These are phyloP conservation scores for Florisuga fusca DNA, from an alignment of 2,797 vertebrate genomes.

Conservation along the genomic window DNA sequence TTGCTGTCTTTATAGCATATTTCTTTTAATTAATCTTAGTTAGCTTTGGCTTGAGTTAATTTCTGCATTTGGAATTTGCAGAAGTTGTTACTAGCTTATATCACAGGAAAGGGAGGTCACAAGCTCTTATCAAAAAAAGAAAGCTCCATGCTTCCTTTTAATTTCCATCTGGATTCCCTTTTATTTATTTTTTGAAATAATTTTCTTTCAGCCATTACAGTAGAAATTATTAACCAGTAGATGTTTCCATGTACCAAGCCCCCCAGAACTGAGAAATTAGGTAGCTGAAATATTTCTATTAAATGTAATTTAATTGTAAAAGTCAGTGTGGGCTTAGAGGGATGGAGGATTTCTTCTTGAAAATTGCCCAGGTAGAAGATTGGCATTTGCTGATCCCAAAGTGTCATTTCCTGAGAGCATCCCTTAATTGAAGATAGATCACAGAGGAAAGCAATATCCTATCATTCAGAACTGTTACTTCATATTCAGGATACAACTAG, in stretches of 20 bases:
- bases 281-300: conserved; percentile 65
- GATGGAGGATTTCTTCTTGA: conserved; percentile 42
- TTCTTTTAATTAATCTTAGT: conserved; percentile 60
- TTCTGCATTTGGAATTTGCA: conserved; percentile 36
- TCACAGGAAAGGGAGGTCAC: conserved; percentile 37
- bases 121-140: conserved; percentile 28
- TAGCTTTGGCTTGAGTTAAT: conserved; percentile 48
- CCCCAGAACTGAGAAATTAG: conserved; percentile 49
- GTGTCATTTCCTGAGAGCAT: conserved; percentile 69
- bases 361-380: conserved; percentile 74
- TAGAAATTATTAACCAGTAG: conserved; percentile 54
- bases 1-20: not conserved
- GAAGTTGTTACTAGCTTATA: not conserved
- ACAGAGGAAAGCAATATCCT: conserved; percentile 64
- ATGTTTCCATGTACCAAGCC: conserved; percentile 22
- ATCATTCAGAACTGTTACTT: conserved; percentile 71
- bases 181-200: conserved; percentile 30
- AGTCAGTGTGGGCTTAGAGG: conserved; percentile 60
- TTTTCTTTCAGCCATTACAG: conserved; percentile 39
- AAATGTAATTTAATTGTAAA: conserved; percentile 72
- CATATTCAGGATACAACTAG: conserved; percentile 68
- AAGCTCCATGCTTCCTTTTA: conserved; percentile 35
- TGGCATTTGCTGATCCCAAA: conserved; percentile 76
- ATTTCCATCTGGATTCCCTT: conserved; percentile 52
- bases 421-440: conserved; percentile 72